Base-by-base conservation (phyloP, 2,888 invertebrate species). In the Microdon myrmicae region DNA sequence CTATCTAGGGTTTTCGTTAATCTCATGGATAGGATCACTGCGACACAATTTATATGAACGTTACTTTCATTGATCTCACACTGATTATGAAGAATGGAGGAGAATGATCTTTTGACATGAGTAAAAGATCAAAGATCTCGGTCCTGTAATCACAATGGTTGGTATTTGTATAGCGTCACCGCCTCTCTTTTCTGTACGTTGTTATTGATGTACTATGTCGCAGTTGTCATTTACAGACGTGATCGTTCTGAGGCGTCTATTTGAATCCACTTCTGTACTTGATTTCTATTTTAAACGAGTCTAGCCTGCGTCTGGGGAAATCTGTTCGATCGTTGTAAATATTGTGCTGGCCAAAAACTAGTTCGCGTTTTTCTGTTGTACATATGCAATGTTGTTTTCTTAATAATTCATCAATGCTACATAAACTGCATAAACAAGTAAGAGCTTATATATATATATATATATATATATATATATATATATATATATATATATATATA, bases 61-160 rank as follows among this genome's bases (percentile, higher is more conserved):
- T 37, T 58, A 23, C 26, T 39, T 56, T 28, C 37, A 29, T 67
- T 51, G 39, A 41, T 48, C 43, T 59, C 48, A 45, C 60, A 43
- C 53, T 49, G 55, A 38, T 51, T 53, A 45, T 29, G 22, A 38
- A 48, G 13, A 20, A 23, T 29, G n/a, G 44, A 25, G 44, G 38
- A 26, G 32, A 23, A 26, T 74, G 73, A 75, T 73, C 72, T 71
- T 70, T 73, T 75, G 74, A 73, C 72, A 73, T 71, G 68, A 68
- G 23, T 17, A 13, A 66, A 67, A 71, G 74, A 75, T 74, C 74
- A 74, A 73, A 75, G 76, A 74, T 74, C 76, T 72, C 70, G 68
- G 68, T 69, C 64, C 56, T 64, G 69, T 70, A 73, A 71, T 72
- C 73, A 69, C 68, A 61, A 49, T 54, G 53, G 56, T 49, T 67